These are phyloP conservation scores for Poecilus cupreus DNA, from an alignment of 2,888 invertebrate species.

Conservation along the genomic window DNA sequence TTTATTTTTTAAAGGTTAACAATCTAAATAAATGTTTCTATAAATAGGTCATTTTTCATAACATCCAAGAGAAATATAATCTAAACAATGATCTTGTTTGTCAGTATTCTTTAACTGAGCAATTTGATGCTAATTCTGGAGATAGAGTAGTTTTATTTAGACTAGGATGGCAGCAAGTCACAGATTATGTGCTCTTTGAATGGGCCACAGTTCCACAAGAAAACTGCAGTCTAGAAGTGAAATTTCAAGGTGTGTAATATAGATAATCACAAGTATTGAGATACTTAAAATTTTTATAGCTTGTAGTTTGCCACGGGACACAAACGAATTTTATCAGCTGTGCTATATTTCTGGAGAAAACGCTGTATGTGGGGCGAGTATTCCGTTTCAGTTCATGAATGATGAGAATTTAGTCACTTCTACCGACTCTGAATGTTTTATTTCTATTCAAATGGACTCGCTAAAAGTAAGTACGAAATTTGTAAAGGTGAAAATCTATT, in stretches of 20 bases:
- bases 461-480: slow-evolving; percentile 30
- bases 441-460: slow-evolving; percentile 49
- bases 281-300: slow-evolving; percentile 62
- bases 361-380: slow-evolving; percentile 69
- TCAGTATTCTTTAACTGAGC: slow-evolving; percentile 64
- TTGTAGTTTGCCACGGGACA: slow-evolving; percentile 67
- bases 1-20: not conserved
- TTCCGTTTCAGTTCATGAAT: slow-evolving; percentile 67
- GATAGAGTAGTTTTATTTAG: slow-evolving; percentile 70
- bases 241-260: slow-evolving; percentile 47
- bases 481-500: too few species aligned
- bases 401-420: slow-evolving; percentile 54
- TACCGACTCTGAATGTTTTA: slow-evolving; percentile 44
- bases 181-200: slow-evolving; percentile 69
- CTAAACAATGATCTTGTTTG: slow-evolving; percentile 67
- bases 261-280: not conserved
- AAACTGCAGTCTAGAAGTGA: slow-evolving; percentile 37
- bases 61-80: slow-evolving; percentile 67
- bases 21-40: not conserved
- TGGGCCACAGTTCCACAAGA: slow-evolving; percentile 66
- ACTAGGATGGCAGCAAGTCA: slow-evolving; percentile 69
- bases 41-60: slow-evolving; percentile 67
- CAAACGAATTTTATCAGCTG: slow-evolving; percentile 69
- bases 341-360: slow-evolving; percentile 70
- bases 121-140: slow-evolving; percentile 68